phyloP scores from a whole-genome alignment of 2,797 vertebrate genomes.

The Lithobates pipiens region DNA sequence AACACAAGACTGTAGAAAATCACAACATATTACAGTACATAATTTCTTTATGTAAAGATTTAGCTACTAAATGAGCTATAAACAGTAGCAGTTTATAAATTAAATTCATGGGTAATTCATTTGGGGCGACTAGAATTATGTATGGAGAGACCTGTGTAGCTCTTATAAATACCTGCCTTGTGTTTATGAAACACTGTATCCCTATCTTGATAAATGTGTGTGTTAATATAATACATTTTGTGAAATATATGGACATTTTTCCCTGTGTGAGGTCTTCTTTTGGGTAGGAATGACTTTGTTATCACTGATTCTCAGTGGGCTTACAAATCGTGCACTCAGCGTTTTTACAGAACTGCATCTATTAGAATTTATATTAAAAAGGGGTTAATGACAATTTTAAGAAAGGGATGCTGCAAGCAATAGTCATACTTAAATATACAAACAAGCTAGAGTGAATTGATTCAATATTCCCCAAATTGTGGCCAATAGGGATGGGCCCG shows the following conservation, averaged over 20 bases:
- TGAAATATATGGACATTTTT: neutral
- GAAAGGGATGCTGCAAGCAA: no score
- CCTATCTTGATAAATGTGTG: neutral
- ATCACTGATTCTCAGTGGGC: no score
- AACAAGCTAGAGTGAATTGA: no score
- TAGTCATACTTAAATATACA: no score
- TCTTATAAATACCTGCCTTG: neutral
- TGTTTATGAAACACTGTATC: neutral
- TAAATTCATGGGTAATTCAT: neutral
- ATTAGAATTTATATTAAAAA: no score
- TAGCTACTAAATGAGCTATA: neutral
- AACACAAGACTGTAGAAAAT: neutral
- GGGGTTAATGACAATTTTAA: no score
- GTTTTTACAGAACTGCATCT: no score
- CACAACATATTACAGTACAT: neutral
- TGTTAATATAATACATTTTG: neutral
- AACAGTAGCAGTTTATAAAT: neutral
- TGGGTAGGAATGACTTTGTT: no score
- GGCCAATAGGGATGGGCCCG: no score
- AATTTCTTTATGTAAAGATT: neutral
- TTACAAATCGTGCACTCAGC: no score
- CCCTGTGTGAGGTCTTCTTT: neutral
- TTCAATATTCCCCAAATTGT: no score
- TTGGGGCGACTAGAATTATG: no score
- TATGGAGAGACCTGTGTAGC: neutral